A percentile compares a stretch with the other conserved stretches of the same genome.
Evolutionary conservation across 2,113 vertebrate genomes (phyloP).

Genomic region (Tetrax tetrax): DNA sequence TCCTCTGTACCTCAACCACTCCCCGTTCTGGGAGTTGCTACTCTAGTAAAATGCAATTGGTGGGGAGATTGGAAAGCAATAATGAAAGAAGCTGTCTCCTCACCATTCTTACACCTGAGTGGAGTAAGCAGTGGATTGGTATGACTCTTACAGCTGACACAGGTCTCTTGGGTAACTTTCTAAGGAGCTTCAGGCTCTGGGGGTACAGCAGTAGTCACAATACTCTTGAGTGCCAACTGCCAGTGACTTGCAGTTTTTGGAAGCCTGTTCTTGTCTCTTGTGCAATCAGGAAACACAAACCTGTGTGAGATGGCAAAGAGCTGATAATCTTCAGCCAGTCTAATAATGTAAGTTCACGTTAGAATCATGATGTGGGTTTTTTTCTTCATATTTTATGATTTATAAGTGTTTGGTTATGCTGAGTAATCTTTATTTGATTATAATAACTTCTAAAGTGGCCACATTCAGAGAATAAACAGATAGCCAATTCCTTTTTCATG

Average conservation of each 20-base stretch:
- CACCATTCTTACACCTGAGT: not conserved
- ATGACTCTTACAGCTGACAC: not conserved
- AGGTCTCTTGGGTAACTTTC: not conserved
- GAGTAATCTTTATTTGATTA: not conserved
- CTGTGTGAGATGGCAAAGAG: not conserved
- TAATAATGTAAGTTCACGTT: not conserved
- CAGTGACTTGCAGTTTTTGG: not conserved
- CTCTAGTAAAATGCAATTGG: not conserved
- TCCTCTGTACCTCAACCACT: not conserved
- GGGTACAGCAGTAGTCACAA: not conserved
- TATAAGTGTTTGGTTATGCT: not conserved
- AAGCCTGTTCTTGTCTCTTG: not conserved
- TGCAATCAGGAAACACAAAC: not conserved
- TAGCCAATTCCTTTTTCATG: not conserved
- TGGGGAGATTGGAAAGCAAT: not conserved
- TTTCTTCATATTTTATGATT: not conserved
- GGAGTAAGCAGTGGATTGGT: not conserved
- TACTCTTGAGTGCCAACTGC: not conserved
- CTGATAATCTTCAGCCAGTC: not conserved
- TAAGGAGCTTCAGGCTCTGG: not conserved
- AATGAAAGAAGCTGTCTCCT: not conserved
- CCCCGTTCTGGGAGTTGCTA: not conserved
- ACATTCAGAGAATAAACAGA: not conserved
- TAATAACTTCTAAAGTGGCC: not conserved
- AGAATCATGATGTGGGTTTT: not conserved